These are phyloP conservation scores for Bagarius yarrelli DNA, from an alignment of 2,113 vertebrate genomes.

Conservation along the genomic window DNA sequence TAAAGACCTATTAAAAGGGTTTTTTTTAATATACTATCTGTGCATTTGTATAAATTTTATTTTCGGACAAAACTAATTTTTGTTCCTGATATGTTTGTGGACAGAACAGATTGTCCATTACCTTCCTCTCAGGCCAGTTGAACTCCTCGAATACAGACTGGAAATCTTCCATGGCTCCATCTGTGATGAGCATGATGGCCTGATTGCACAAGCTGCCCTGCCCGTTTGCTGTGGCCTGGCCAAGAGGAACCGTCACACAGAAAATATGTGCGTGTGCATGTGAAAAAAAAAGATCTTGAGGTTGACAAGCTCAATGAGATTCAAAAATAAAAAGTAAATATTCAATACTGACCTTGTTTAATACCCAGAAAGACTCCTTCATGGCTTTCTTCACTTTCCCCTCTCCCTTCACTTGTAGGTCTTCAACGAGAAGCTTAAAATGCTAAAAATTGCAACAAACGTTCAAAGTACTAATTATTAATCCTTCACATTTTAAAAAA, in stretches of 20 bases:
- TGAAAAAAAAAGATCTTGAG: not conserved
- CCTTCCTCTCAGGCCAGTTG: slow-evolving; percentile 93
- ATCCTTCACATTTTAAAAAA: not conserved
- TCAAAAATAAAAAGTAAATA: not conserved
- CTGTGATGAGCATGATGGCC: slow-evolving; percentile 97
- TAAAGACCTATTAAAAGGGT: not conserved
- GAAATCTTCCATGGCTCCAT: slow-evolving; percentile 93
- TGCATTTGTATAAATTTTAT: not conserved
- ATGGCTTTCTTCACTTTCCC: slow-evolving; percentile 86
- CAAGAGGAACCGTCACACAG: slow-evolving; percentile 37
- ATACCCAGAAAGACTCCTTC: slow-evolving; percentile 88
- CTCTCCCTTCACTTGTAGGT: slow-evolving; percentile 89
- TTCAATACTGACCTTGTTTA: slow-evolving; percentile 77
- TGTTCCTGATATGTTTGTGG: not conserved
- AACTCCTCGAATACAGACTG: slow-evolving; percentile 88
- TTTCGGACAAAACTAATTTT: not conserved
- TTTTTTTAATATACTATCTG: not conserved
- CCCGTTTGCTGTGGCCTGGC: slow-evolving; percentile 68
- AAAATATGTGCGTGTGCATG: no score
- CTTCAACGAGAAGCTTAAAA: slow-evolving; percentile 88
- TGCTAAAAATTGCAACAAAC: slow-evolving; percentile 71
- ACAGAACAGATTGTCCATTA: slow-evolving; percentile 56
- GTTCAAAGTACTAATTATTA: not conserved
- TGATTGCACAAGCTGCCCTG: slow-evolving; percentile 95
- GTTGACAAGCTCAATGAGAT: not conserved